Conservation (phyloP, 1,140 invertebrate species). For the Pseudomyrmex concolor region DNA sequence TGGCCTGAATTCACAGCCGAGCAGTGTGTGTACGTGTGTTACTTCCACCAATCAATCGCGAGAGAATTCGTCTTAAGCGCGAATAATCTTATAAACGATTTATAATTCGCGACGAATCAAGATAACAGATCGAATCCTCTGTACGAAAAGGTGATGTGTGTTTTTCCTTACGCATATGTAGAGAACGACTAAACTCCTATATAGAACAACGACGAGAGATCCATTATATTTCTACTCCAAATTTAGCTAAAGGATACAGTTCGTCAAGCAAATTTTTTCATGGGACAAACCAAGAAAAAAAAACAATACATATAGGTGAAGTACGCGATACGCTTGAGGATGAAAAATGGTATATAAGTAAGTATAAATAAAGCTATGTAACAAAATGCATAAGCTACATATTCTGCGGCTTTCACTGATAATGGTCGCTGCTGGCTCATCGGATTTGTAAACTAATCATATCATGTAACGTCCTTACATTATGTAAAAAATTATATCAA, state of each 20-base stretch:
- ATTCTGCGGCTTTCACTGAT: conserved; percentile 83
- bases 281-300: conserved; percentile 51
- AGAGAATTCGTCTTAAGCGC: not conserved
- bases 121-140: not conserved
- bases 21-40: conserved; percentile 61
- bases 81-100: conserved; percentile 29
- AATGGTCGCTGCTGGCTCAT: conserved; percentile 85
- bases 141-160: conserved; percentile 3
- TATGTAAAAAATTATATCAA: conserved; percentile 61
- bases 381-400: conserved; percentile 70
- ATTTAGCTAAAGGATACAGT: conserved; percentile 65
- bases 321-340: conserved; percentile 66
- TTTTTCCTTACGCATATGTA: not conserved
- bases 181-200: conserved; percentile 11
- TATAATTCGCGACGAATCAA: conserved; percentile 1
- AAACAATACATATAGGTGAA: conserved; percentile 66
- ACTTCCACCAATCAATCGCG: conserved; percentile 9
- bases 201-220: conserved; percentile 65
- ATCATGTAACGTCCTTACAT: conserved; percentile 47
- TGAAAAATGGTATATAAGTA: conserved; percentile 72
- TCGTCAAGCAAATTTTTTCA: conserved; percentile 64
- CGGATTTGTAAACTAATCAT: conserved; percentile 72
- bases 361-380: conserved; percentile 68
- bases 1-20: conserved; percentile 76
- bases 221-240: conserved; percentile 60